Percentiles rank a stretch among this genome's conserved stretches.
phyloP scores from a whole-genome alignment of 2,888 invertebrate species.

The Anoplius nigerrimus region DNA sequence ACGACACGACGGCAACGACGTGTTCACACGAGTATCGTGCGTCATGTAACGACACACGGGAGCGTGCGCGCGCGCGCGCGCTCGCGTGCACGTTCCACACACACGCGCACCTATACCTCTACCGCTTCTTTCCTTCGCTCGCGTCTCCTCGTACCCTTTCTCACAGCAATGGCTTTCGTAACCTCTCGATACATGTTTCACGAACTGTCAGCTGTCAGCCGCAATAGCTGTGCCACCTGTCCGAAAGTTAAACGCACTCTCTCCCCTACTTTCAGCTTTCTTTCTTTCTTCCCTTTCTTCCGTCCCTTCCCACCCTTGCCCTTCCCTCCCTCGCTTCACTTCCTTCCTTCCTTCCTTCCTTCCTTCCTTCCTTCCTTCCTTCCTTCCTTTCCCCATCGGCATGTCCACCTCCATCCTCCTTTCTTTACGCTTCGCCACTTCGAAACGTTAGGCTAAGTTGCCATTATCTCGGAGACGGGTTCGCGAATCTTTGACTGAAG shows the following conservation, averaged over 20 bases:
- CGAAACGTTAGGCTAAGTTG: background rate
- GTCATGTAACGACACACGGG: background rate
- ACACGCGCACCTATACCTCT: constrained; percentile 6
- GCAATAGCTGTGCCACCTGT: constrained; percentile 54
- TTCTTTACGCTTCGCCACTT: background rate
- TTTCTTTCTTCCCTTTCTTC: background rate
- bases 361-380: background rate
- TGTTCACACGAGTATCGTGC: constrained; percentile 22
- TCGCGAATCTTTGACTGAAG: background rate
- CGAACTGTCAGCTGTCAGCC: constrained; percentile 54
- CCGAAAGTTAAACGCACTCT: constrained; percentile 33
- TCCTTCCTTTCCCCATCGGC: background rate
- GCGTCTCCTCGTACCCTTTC: constrained; percentile 29
- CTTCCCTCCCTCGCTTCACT: background rate
- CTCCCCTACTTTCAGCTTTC: constrained; percentile 5
- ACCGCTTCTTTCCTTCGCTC: constrained; percentile 10
- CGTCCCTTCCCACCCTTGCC: constrained; percentile 1
- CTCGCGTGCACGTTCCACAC: no score
- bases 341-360: background rate
- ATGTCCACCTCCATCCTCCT: background rate
- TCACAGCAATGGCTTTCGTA: constrained; percentile 50
- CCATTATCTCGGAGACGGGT: background rate
- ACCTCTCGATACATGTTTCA: constrained; percentile 51
- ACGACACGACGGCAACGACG: constrained; percentile 13
- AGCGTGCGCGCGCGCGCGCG: constrained; percentile 9